These are phyloP conservation scores for Omphaloscelis lunosa DNA, from an alignment of 2,888 invertebrate species.

Conservation along the genomic window DNA sequence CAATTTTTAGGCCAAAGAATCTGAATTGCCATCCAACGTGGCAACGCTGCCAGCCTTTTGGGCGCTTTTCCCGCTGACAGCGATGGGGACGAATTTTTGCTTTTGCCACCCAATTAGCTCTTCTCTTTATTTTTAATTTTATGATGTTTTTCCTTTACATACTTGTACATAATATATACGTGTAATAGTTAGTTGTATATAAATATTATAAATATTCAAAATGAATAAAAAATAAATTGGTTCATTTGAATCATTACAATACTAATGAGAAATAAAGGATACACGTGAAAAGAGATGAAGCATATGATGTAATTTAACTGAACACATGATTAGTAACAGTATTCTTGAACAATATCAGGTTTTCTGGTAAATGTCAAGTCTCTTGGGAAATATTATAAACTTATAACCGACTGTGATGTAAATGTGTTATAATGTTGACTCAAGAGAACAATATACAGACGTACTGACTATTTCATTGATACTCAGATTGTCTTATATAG, in stretches of 20 bases:
- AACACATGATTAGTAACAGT: conserved; percentile 6
- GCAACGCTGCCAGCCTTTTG: no score
- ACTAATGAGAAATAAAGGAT: conserved; percentile 32
- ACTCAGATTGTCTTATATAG: not conserved
- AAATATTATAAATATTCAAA: no score
- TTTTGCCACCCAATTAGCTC: no score
- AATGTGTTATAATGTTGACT: not conserved
- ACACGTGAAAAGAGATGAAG: not conserved
- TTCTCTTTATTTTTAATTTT: no score
- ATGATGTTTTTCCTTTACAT: no score
- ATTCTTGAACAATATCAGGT: not conserved
- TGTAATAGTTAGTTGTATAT: no score
- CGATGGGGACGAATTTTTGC: no score
- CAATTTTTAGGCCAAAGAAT: no score
- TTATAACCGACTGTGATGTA: not conserved
- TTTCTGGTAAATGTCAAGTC: conserved; percentile 14
- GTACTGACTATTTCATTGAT: not conserved
- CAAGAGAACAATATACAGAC: not conserved
- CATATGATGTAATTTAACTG: conserved; percentile 10
- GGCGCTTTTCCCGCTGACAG: no score
- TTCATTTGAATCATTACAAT: conserved; percentile 15
- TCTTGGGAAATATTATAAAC: conserved; percentile 19
- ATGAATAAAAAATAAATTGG: conserved; percentile 18
- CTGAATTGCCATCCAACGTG: no score
- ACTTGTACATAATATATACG: no score